Evolutionary conservation across 2,888 invertebrate species (phyloP).

Genomic region (Muscina levida): DNA sequence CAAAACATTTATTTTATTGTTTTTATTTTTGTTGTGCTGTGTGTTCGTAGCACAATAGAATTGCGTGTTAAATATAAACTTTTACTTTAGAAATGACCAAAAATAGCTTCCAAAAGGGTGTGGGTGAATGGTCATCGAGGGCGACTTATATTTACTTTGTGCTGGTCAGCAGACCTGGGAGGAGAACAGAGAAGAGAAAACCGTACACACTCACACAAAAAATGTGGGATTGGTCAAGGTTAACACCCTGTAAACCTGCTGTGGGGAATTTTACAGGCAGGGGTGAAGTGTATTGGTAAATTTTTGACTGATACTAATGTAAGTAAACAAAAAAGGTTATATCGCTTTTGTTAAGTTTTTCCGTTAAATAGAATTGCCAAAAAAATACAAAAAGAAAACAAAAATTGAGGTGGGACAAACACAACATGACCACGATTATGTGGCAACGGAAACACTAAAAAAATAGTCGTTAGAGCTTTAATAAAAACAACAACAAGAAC

Average conservation of each 20-base stretch:
- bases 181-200: neutral
- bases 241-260: slow-evolving; percentile 19
- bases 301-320: too few species aligned
- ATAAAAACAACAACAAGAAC: too few species aligned
- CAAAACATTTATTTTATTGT: neutral
- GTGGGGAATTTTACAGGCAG: neutral
- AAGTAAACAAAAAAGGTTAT: too few species aligned
- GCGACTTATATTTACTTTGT: neutral
- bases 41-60: slow-evolving; percentile 1
- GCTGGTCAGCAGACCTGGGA: neutral
- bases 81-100: slow-evolving; percentile 7
- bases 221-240: slow-evolving; percentile 61
- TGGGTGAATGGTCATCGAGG: neutral
- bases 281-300: slow-evolving; percentile 3
- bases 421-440: too few species aligned
- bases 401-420: too few species aligned
- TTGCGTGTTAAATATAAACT: slow-evolving; percentile 21
- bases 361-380: neutral
- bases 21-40: neutral
- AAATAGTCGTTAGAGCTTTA: too few species aligned
- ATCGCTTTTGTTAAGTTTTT: too few species aligned
- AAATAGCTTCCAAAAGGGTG: slow-evolving; percentile 23
- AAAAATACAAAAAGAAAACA: too few species aligned
- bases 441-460: too few species aligned
- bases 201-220: slow-evolving; percentile 19